A percentile compares a stretch with the other conserved stretches of the same genome.
Conservation (phyloP, 2,888 invertebrate genomes). For the Hemistola chrysoprasaria region DNA sequence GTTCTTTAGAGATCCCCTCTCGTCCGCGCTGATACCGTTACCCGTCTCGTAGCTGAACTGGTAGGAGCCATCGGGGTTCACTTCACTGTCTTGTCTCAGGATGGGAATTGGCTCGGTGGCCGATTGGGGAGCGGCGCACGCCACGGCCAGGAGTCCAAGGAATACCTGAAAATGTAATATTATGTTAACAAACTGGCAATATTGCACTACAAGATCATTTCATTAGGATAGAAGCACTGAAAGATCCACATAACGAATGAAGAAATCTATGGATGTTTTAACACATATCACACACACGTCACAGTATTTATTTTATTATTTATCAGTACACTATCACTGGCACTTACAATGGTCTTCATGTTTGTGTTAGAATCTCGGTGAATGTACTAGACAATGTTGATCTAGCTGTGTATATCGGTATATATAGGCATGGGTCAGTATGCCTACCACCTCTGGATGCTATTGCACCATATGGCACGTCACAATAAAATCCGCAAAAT, state of each 20-base stretch:
- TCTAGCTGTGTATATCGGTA: slow-evolving; percentile 71
- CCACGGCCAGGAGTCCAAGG: slow-evolving; percentile 59
- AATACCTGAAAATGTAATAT: slow-evolving; percentile 55
- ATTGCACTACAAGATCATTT: slow-evolving; percentile 1
- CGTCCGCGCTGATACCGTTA: slow-evolving; percentile 83
- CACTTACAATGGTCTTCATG: slow-evolving; percentile 79
- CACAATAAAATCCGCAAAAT: slow-evolving; percentile 68
- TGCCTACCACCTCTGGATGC: slow-evolving; percentile 69
- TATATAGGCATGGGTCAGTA: slow-evolving; percentile 67
- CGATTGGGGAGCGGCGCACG: slow-evolving; percentile 63
- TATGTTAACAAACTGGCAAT: not conserved
- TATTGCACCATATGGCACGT: slow-evolving; percentile 70
- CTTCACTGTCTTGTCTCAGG: slow-evolving; percentile 75
- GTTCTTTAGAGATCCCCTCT: slow-evolving; percentile 79
- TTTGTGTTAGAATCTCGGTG: slow-evolving; percentile 65
- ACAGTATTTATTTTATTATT: slow-evolving; percentile 30
- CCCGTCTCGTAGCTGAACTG: slow-evolving; percentile 83
- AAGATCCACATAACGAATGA: too few relatives aligned
- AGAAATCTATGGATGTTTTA: too few relatives aligned
- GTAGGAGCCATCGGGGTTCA: slow-evolving; percentile 84
- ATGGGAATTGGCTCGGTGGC: slow-evolving; percentile 72
- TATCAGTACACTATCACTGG: slow-evolving; percentile 51
- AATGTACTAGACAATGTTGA: slow-evolving; percentile 74
- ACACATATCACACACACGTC: slow-evolving; percentile 30
- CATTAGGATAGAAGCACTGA: too few relatives aligned